These are phyloP conservation scores for Todus mexicanus DNA, from an alignment of 2,797 vertebrate genomes.

Conservation along the genomic window DNA sequence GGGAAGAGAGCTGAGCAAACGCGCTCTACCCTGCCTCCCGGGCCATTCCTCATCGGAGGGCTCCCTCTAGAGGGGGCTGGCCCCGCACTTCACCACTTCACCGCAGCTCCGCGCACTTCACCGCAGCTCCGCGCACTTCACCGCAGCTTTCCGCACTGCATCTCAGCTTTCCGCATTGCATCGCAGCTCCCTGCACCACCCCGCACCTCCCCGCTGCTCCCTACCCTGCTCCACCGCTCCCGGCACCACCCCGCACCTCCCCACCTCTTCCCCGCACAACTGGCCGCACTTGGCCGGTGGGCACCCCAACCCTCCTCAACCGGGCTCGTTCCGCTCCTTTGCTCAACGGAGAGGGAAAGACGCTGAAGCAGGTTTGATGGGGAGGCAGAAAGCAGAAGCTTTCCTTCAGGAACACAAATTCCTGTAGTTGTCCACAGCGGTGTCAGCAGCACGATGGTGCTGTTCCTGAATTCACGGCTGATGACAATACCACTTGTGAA, in stretches of 20 bases:
- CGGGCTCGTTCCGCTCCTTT: background rate
- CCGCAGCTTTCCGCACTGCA: no score
- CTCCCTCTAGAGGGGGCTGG: slow-evolving; percentile 30
- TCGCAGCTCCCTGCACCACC: no score
- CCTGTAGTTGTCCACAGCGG: rapidly evolving
- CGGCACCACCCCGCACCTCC: background rate
- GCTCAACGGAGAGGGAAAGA: no score
- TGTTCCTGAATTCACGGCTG: no score
- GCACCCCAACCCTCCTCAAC: background rate
- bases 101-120: no score
- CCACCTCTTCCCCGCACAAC: background rate
- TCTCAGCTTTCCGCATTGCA: no score
- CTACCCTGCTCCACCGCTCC: background rate
- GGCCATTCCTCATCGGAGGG: slow-evolving; percentile 17
- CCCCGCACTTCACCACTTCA: background rate
- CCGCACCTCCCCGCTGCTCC: no score
- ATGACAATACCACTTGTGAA: rapidly evolving
- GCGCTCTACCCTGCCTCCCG: background rate
- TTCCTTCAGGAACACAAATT: background rate
- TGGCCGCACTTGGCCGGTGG: background rate
- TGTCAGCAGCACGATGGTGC: background rate
- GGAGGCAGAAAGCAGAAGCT: background rate
- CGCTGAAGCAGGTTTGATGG: rapidly evolving
- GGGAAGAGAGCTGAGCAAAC: rapidly evolving
- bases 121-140: no score